Conservation (phyloP, 1,140 invertebrate genomes). For the Drosophila mojavensis region DNA sequence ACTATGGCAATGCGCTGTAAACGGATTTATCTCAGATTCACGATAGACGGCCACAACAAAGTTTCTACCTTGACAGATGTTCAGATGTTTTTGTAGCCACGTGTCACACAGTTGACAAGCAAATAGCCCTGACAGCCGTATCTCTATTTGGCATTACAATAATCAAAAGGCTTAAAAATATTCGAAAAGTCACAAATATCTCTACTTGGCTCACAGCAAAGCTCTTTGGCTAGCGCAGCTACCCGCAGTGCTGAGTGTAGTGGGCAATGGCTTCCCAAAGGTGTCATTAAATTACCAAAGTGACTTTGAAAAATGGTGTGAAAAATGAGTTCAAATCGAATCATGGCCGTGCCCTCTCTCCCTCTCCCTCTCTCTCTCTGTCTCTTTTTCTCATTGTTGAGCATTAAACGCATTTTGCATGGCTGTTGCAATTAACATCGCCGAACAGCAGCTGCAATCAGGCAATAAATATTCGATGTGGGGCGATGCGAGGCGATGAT, state of each 20-base stretch:
- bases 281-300: slow-evolving; percentile 63
- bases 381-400: background rate
- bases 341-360: background rate
- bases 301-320: slow-evolving; percentile 74
- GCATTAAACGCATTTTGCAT: slow-evolving; percentile 65
- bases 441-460: slow-evolving; percentile 67
- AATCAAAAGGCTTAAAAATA: too few species aligned
- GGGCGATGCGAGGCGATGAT: slow-evolving; percentile 55
- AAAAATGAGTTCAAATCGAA: slow-evolving; percentile 43
- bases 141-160: too few species aligned
- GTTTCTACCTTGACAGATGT: slow-evolving; percentile 9
- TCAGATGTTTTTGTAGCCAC: slow-evolving; percentile 5
- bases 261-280: slow-evolving; percentile 50
- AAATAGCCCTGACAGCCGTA: background rate
- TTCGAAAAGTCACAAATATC: too few species aligned
- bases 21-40: slow-evolving; percentile 40
- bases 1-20: slow-evolving; percentile 40
- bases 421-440: slow-evolving; percentile 68
- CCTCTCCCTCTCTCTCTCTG: background rate
- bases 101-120: slow-evolving; percentile 9
- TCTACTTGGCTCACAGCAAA: too few species aligned
- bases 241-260: slow-evolving; percentile 5
- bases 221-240: background rate
- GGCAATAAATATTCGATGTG: slow-evolving; percentile 50
- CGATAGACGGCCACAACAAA: slow-evolving; percentile 17